Evolutionary conservation across 2,797 vertebrate genomes (phyloP), one percentile per base, ranked within the genome.

Genomic region (Cirrhinus mrigala): DNA sequence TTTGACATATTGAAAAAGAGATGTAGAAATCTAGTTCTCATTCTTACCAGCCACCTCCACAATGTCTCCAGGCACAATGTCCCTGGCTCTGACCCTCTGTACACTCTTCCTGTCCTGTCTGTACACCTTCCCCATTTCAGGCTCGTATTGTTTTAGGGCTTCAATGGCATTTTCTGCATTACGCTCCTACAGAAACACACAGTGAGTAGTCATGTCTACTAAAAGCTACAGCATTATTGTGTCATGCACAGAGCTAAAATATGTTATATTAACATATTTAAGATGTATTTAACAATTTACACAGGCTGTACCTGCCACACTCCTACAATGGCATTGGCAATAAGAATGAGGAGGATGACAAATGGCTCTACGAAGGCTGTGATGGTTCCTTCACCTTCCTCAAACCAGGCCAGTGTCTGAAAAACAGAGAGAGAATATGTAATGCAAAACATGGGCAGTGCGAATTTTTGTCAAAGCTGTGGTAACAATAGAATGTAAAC

Each of bases 281-380:
- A 46, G 5, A 60, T 37, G 8, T 22, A 27, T 60, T 29, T 33
- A 29, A 54, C 16, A 20, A 29, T 56, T 56, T 46, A 37, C 33
- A 60, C 46, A 71, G 33, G 22, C 82, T 90, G 24, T 92, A 95
- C 95, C 95, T 96, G 95, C 95, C 95, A 96, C 0, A 96, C 95
- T 62, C 95, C 95, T 16, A 96, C 95, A 14, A 96, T 96, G 40
- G 95, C 95, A 48, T 96, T 96, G 60, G 95, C 95, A 6, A 96
- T 95, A 85, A 96, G 94, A 90, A 96, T 96, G 66, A 96, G 94
- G 74, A 96, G 95, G 79, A 96, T 96, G 88, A 96, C 95, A 24
- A 96, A 96, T 77, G 95, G 95, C 86, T 96, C 95, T 22, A 96
- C 95, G 68, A 96, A 96, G 48, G 95, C 95, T 80, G 95, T 96